Evolutionary conservation across 2,113 vertebrate genomes (phyloP), one percentile per base, ranked within the genome.

Genomic region (Zosterops borbonicus): DNA sequence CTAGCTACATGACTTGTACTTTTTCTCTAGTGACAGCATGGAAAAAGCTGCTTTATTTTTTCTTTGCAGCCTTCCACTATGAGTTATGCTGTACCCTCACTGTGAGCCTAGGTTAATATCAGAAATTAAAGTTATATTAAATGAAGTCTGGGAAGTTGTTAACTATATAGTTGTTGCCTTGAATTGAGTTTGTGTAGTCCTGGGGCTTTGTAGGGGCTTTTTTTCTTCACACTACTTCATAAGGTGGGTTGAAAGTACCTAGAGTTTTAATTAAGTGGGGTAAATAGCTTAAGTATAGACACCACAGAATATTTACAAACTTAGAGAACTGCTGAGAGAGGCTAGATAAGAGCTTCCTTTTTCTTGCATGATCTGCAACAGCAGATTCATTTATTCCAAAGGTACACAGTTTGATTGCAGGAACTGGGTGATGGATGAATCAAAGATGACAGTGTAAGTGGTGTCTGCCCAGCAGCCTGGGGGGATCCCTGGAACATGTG

Each of bases 341-440:
- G 25, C 63, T 60, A 68, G 67, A 23, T 29, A 78, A 50, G 60
- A 89, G 33, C 29, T 52, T 73, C 21, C 31, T 83, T 95, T 95
- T 86, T 44, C 56, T 79, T 69, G 31, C 29, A 11, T 49, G 58
- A 37, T 92, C 62, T 91, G 65, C 75, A 78, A 28, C 74, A 86
- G 90, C 83, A 81, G 87, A 89, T 96, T 83, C n/a, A 82, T 73
- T 88, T 96, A 78, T 94, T 90, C 79, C 42, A 55, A 75, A 82
- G 55, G 76, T 87, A 55, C 29, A 76, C 74, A 90, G 87, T 85
- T 80, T 89, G 92, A 50, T 86, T 85, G 86, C 78, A 83, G 58
- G 42, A 74, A 8, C 39, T 2, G 23, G 60, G 33, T 94, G 94
- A 91, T 92, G 87, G 89, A 92, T 94, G 84, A 92, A 95, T 96